phyloP scores from a whole-genome alignment of 2,797 vertebrate genomes.

The Pelodytes ibericus region DNA sequence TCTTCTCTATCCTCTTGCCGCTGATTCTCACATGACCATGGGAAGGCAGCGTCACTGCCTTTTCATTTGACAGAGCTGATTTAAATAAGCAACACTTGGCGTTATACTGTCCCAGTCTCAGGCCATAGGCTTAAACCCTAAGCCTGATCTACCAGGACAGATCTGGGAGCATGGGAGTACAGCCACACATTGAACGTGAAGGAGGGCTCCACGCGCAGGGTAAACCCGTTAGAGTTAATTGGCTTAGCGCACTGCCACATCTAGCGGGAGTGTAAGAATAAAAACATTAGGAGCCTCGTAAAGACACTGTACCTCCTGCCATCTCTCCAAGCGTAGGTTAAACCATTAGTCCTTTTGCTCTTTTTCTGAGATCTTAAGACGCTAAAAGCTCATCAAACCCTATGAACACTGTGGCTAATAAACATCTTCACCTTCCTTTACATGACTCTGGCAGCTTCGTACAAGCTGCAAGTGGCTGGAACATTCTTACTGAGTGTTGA shows the following conservation, averaged over 20 bases:
- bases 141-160: too few species aligned
- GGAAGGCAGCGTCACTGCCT: too few species aligned
- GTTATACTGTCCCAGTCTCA: too few species aligned
- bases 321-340: conserved; percentile 28
- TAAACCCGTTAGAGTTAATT: conserved; percentile 17
- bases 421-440: conserved; percentile 9
- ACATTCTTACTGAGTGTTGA: conserved; percentile 49
- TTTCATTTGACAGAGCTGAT: too few species aligned
- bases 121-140: too few species aligned
- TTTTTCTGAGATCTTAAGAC: conserved; percentile 27
- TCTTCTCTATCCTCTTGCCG: too few species aligned
- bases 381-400: conserved; percentile 8
- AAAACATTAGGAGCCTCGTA: background rate
- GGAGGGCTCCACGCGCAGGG: background rate
- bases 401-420: conserved; percentile 9
- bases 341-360: conserved; percentile 27
- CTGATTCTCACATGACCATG: too few species aligned
- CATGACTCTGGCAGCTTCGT: conserved; percentile 8
- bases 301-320: too few species aligned
- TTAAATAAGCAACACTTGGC: too few species aligned
- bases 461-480: background rate
- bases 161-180: too few species aligned
- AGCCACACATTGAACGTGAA: too few species aligned
- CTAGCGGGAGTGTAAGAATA: background rate
- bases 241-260: conserved; percentile 1